phyloP scores from a whole-genome alignment of 2,113 vertebrate species.

The Cairina moschata region DNA sequence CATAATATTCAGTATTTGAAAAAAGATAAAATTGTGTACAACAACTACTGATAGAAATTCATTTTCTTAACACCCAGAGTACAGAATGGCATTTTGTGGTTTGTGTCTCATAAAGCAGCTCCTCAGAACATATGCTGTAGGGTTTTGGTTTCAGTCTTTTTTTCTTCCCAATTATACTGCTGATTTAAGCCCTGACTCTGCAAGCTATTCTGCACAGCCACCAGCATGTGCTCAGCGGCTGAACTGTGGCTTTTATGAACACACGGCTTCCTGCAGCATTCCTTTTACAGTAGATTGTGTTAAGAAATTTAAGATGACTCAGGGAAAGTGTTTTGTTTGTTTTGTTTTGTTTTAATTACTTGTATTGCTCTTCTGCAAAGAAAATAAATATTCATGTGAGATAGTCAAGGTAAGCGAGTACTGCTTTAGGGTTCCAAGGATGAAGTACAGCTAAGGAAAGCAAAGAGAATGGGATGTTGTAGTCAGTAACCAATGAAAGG shows the following conservation, averaged over 20 bases:
- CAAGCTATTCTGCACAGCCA: not conserved
- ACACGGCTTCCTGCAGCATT: not conserved
- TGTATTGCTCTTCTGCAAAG: not conserved
- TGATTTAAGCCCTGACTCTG: not conserved
- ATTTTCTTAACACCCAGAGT: not conserved
- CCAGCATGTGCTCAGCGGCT: not conserved
- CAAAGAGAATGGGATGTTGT: not conserved
- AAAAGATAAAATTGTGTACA: not conserved
- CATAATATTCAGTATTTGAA: not conserved
- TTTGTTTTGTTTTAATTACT: not conserved
- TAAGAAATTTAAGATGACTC: not conserved
- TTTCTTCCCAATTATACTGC: not conserved
- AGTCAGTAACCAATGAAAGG: not conserved
- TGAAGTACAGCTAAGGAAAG: not conserved
- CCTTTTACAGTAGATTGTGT: not conserved
- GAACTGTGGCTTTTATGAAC: not conserved
- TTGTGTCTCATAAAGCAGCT: not conserved
- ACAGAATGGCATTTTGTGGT: not conserved
- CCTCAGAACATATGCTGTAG: not conserved
- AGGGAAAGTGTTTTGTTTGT: not conserved
- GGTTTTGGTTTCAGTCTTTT: not conserved
- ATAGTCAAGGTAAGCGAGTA: not conserved
- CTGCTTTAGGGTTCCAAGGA: not conserved
- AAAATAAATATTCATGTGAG: not conserved
- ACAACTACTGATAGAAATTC: not conserved